Evolutionary conservation across 1,140 invertebrate species (phyloP).

Genomic region (Campodea augens): DNA sequence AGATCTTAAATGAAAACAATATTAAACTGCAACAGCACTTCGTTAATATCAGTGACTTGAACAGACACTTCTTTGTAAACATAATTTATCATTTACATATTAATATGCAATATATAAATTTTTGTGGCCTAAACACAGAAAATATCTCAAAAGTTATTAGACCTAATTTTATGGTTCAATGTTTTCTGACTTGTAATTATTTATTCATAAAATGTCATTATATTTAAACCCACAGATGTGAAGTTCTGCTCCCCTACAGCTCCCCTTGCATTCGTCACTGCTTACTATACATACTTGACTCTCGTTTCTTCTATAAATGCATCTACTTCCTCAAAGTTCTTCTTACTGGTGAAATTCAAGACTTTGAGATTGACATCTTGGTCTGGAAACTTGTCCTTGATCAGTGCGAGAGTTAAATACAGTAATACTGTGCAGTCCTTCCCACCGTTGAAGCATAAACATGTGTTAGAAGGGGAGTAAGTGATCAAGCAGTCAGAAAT

Average conservation of each 20-base stretch:
- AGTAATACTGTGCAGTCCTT: constrained; percentile 90
- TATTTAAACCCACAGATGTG: neutral
- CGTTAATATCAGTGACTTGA: too few relatives aligned
- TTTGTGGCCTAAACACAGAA: too few relatives aligned
- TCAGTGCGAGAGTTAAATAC: constrained; percentile 46
- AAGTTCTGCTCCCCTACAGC: neutral
- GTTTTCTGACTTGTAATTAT: neutral
- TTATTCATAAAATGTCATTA: neutral
- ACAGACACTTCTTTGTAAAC: too few relatives aligned
- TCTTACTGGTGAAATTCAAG: constrained; percentile 50
- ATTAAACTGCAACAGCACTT: too few relatives aligned
- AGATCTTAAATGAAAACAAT: too few relatives aligned
- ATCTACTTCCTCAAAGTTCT: constrained; percentile 71
- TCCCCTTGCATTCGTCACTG: neutral
- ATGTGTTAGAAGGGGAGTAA: constrained; percentile 48
- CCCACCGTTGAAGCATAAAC: constrained; percentile 88
- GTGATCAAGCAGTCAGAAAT: constrained; percentile 23
- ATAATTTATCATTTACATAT: too few relatives aligned
- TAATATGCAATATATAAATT: too few relatives aligned
- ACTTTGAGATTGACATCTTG: constrained; percentile 31
- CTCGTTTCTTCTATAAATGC: constrained; percentile 51
- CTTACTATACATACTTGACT: constrained; percentile 25
- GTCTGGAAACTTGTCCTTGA: constrained; percentile 31
- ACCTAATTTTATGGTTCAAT: neutral
- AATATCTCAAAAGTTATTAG: too few relatives aligned